These are phyloP conservation scores for Zoanthus sociatus DNA, from an alignment of 92 coral and sea anemone species.

Conservation along the genomic window DNA sequence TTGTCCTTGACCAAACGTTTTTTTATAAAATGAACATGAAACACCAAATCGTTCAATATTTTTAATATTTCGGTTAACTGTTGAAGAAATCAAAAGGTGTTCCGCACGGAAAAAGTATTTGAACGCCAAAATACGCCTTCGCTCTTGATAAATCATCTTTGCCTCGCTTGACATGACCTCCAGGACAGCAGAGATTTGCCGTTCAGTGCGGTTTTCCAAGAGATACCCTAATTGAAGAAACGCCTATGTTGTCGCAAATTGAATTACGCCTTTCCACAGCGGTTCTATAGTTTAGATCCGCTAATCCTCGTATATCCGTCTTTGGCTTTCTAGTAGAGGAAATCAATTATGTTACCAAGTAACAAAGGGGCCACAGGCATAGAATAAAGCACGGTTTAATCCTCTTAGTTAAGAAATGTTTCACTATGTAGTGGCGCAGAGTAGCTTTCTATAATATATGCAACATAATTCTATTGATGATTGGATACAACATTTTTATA, in stretches of 20 bases:
- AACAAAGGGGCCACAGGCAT: conserved; percentile 40
- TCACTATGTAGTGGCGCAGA: neutral
- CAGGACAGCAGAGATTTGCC: conserved; percentile 27
- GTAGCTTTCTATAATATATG: neutral
- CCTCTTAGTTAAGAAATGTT: neutral
- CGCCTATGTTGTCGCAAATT: conserved; percentile 35
- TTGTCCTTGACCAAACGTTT: neutral
- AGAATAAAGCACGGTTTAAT: neutral
- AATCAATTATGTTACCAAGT: conserved; percentile 14
- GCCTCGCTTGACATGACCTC: conserved; percentile 12
- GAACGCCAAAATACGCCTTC: neutral
- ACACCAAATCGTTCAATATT: neutral
- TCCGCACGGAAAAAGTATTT: neutral
- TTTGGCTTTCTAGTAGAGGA: conserved; percentile 45
- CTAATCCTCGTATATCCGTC: conserved; percentile 42
- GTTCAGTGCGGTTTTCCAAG: conserved; percentile 41
- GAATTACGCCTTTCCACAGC: conserved; percentile 28
- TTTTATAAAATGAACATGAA: neutral
- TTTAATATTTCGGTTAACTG: neutral
- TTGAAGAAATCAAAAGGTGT: neutral
- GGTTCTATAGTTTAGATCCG: conserved; percentile 29
- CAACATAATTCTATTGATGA: neutral
- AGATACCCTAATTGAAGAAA: conserved; percentile 40
- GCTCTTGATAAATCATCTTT: neutral
- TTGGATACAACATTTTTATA: too few relatives aligned